Evolutionary conservation across 2,113 vertebrate species (phyloP).

Genomic region (Nycticorax nycticorax): DNA sequence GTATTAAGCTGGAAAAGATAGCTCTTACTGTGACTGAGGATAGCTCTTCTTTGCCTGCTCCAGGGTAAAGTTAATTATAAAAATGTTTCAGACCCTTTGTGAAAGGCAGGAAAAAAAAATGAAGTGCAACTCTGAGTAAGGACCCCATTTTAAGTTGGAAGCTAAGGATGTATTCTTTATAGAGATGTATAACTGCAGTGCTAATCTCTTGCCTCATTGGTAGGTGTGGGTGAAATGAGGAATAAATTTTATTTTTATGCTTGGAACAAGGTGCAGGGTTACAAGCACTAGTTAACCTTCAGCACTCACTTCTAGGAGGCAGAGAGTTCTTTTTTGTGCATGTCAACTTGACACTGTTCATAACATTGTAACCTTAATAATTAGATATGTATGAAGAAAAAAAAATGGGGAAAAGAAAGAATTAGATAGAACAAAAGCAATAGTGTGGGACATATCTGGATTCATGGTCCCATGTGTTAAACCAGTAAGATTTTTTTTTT

Average conservation of each 20-base stretch:
- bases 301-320: neutral
- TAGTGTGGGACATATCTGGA: neutral
- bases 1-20: neutral
- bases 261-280: neutral
- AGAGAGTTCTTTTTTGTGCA: neutral
- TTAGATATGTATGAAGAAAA: neutral
- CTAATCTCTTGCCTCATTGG: neutral
- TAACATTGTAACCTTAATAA: neutral
- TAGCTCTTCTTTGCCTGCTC: neutral
- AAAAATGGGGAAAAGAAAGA: neutral
- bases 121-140: neutral
- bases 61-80: neutral
- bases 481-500: neutral
- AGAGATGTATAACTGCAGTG: fast-evolving
- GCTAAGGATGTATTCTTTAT: neutral
- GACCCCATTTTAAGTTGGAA: neutral
- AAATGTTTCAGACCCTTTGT: neutral
- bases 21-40: neutral
- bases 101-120: neutral
- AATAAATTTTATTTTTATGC: neutral
- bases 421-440: neutral
- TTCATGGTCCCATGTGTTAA: neutral
- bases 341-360: neutral
- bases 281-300: neutral
- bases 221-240: neutral